Base-by-base conservation (phyloP, 2,797 vertebrate species). In the Menidia menidia region DNA sequence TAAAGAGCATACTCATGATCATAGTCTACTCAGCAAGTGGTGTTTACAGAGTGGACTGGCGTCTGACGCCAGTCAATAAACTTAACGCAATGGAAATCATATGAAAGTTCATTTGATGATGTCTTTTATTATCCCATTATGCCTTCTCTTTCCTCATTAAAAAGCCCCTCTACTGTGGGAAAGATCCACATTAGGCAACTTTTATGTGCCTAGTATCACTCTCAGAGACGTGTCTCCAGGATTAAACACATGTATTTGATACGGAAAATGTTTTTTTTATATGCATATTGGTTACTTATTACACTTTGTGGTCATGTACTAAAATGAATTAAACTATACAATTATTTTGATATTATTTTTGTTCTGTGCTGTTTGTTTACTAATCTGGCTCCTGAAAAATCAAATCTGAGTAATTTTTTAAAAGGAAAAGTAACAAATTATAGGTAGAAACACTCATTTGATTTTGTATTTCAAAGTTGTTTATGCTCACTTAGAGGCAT, bases 91-190 rank as follows among this genome's bases (percentile, higher is more conserved):
- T 92, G 92, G 89, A 92, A 94, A 93, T 93, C 87, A 92, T 91
- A 93, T 88, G 87, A 88, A 82, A 86, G 81, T 77, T 84, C 82
- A 86, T 92, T 79, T 87, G 78, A 89, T 87, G 87, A 79, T 89
- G 77, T 84, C 72, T 93, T 94, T 94, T 94, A 95, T 93, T 93
- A 82, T 75, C 79, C 91, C 91, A 94, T 95, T 94, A 94, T 50
- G 73, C 82, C 80, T 85, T 81, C 56, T 69, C 85, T 83, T 76
- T 87, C 74, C 89, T 89, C 93, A 87, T 92, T 92, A 90, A 86
- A 86, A 87, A 73, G 64, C 64, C 52, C 64, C 79, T 83, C 50
- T 71, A 67, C 48, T 77, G 78, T 77, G 55, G 48, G 66, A 82
- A 64, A 78, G 62, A 33, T 61, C 68, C 67, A 68, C 83, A 86